phyloP scores from a whole-genome alignment of 2,113 vertebrate genomes.

The Oncorhynchus nerka region DNA sequence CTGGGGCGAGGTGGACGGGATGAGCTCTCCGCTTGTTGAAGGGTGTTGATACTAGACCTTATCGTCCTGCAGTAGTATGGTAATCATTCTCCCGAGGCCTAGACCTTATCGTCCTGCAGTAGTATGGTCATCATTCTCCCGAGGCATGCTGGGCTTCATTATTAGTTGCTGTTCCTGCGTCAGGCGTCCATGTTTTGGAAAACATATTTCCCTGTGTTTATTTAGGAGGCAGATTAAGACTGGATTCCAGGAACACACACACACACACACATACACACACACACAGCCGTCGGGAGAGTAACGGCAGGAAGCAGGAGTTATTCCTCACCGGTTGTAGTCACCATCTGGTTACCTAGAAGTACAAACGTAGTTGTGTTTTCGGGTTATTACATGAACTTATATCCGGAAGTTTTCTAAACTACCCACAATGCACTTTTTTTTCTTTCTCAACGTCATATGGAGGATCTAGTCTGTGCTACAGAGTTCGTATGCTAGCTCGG shows the following conservation, averaged over 20 bases:
- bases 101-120: neutral
- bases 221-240: neutral
- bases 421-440: too few relatives aligned
- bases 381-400: too few relatives aligned
- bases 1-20: too few relatives aligned
- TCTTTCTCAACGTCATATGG: too few relatives aligned
- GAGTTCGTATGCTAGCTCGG: too few relatives aligned
- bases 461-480: too few relatives aligned
- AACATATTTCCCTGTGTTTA: slow-evolving; percentile 9
- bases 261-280: too few relatives aligned
- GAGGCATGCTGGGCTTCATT: neutral
- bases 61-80: neutral
- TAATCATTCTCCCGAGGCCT: too few relatives aligned
- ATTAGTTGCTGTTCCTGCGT: slow-evolving; percentile 5
- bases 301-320: neutral
- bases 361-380: too few relatives aligned
- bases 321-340: too few relatives aligned
- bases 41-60: neutral
- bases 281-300: neutral
- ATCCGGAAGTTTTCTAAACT: too few relatives aligned
- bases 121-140: neutral
- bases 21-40: neutral
- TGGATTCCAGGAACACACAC: neutral
- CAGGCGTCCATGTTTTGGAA: neutral
- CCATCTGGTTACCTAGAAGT: too few relatives aligned